Conservation (phyloP, 2,797 vertebrate species). For the Macroramphosus scolopax region DNA sequence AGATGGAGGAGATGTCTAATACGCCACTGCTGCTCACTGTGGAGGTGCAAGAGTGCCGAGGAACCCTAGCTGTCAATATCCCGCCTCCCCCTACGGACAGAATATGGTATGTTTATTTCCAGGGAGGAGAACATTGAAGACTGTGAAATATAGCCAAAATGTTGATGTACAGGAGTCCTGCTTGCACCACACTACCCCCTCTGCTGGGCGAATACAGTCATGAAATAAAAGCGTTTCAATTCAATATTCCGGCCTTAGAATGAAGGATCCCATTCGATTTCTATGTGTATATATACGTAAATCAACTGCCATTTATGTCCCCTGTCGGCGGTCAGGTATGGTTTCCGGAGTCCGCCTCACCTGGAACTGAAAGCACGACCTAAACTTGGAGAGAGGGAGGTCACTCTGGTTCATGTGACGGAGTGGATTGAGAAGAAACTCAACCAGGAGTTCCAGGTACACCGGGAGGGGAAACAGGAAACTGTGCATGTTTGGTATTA, state of each 20-base stretch:
- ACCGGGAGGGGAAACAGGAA: too few relatives aligned
- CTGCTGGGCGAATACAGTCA: conserved; percentile 58
- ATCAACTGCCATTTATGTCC: too few relatives aligned
- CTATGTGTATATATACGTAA: too few relatives aligned
- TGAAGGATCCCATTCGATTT: neutral
- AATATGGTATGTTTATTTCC: conserved; percentile 81
- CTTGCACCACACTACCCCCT: conserved; percentile 32
- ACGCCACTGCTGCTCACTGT: conserved; percentile 86
- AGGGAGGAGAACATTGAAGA: conserved; percentile 9
- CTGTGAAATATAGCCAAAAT: too few relatives aligned
- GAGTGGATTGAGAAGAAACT: conserved; percentile 91
- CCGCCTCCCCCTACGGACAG: conserved; percentile 88
- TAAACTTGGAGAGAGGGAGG: conserved; percentile 87
- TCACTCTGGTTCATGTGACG: conserved; percentile 86
- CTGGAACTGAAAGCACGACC: conserved; percentile 85
- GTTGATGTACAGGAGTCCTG: neutral
- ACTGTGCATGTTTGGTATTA: too few relatives aligned
- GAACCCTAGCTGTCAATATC: conserved; percentile 83
- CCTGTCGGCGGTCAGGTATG: conserved; percentile 86
- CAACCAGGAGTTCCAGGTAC: conserved; percentile 89
- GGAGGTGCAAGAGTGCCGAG: conserved; percentile 88
- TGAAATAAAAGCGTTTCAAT: too few relatives aligned
- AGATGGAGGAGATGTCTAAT: conserved; percentile 92
- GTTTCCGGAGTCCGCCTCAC: conserved; percentile 84
- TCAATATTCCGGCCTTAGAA: too few relatives aligned